Evolutionary conservation across 2,888 invertebrate species (phyloP).

Genomic region (Myopa tessellatipennis): DNA sequence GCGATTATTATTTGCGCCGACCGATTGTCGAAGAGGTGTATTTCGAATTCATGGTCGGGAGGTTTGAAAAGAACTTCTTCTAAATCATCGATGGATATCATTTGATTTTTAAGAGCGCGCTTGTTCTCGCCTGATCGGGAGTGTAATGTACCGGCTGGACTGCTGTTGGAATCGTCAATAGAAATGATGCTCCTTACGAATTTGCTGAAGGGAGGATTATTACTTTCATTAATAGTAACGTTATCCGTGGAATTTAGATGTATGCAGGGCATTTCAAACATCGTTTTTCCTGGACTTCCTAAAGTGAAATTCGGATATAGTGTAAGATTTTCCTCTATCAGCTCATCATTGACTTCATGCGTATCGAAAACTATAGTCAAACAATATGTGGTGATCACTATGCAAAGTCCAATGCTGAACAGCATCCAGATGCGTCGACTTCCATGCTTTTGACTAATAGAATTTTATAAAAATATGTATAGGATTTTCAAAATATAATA

Average conservation of each 20-base stretch:
- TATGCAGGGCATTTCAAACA: constrained; percentile 41
- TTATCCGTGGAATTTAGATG: background rate
- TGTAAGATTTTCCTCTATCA: no score
- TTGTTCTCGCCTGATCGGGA: no score
- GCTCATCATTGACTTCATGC: background rate
- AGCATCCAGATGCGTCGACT: constrained; percentile 26
- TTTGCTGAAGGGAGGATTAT: no score
- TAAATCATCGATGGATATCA: background rate
- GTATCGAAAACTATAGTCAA: constrained; percentile 40
- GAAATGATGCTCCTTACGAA: no score
- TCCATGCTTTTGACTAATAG: no score
- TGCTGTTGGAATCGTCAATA: no score
- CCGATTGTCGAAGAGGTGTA: constrained; percentile 51
- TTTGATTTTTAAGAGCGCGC: background rate
- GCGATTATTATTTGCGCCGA: constrained; percentile 53
- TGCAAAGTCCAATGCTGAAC: constrained; percentile 50
- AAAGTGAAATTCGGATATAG: no score
- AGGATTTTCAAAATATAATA: no score
- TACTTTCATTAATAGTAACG: no score
- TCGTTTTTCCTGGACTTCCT: background rate
- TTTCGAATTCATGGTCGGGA: constrained; percentile 55
- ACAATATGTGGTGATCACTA: constrained; percentile 47
- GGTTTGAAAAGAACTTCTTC: constrained; percentile 53
- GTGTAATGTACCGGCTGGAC: no score
- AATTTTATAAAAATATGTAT: no score